Conservation (phyloP, 2,797 vertebrate genomes). For the Spinibarbus caldwelli region DNA sequence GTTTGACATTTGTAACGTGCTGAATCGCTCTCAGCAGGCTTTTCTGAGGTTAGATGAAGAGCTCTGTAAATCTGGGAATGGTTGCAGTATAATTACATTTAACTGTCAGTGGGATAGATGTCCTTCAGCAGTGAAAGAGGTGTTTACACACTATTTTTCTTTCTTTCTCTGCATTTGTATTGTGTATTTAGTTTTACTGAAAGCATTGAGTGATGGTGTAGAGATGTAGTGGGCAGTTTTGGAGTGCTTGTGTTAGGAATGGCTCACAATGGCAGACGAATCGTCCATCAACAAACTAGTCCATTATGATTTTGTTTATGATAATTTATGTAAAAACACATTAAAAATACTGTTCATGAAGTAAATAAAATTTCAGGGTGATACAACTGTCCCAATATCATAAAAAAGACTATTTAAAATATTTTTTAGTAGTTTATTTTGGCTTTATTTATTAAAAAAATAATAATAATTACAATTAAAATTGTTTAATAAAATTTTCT, state of each 20-base stretch:
- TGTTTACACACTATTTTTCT: conserved; percentile 14
- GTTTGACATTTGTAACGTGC: conserved; percentile 30
- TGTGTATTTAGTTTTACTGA: conserved; percentile 8
- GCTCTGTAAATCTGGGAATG: background rate
- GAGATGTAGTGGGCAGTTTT: background rate
- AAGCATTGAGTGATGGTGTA: background rate
- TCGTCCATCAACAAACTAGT: too few species aligned
- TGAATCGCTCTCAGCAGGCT: background rate
- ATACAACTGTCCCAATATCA: background rate
- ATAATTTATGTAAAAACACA: background rate
- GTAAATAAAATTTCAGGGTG: background rate
- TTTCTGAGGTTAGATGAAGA: conserved; percentile 37
- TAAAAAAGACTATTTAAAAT: too few species aligned
- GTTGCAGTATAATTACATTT: conserved; percentile 28
- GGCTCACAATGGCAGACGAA: background rate
- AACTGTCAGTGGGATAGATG: conserved; percentile 23
- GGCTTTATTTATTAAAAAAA: too few species aligned
- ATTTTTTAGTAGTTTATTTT: background rate
- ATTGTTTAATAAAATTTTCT: too few species aligned
- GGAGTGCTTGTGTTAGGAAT: background rate
- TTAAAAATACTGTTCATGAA: background rate
- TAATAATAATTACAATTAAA: too few species aligned
- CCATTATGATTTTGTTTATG: too few species aligned
- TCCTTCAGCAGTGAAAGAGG: conserved; percentile 25
- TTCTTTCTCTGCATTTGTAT: background rate